These are phyloP conservation scores for Triops longicaudatus DNA, from an alignment of 1,140 invertebrate genomes.

Conservation along the genomic window DNA sequence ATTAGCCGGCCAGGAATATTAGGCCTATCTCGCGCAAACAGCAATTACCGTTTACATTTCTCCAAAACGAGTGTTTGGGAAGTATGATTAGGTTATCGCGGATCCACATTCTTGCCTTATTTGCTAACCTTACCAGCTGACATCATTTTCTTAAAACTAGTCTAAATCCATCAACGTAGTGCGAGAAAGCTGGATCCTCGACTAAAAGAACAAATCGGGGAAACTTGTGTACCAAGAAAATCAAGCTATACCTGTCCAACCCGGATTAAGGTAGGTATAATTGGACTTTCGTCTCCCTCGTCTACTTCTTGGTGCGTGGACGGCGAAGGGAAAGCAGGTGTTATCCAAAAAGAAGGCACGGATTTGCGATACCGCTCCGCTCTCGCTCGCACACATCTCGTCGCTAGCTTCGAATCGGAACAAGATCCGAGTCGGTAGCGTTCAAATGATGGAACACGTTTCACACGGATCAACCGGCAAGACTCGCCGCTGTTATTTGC, in stretches of 20 bases:
- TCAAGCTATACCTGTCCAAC: not conserved
- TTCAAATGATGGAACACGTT: slow-evolving; percentile 25
- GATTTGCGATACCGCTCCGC: not conserved
- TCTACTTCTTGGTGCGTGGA: not conserved
- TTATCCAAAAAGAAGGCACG: not conserved
- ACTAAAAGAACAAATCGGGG: not conserved
- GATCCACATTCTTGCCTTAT: not conserved
- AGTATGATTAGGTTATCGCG: not conserved
- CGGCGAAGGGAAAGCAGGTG: not conserved
- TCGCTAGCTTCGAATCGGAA: not conserved
- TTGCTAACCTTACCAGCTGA: not conserved
- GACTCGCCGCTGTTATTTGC: slow-evolving; percentile 13
- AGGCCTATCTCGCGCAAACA: no score
- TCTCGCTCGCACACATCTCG: not conserved
- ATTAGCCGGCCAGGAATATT: no score
- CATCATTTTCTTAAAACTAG: not conserved
- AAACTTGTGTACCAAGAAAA: not conserved
- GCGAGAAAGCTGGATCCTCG: not conserved
- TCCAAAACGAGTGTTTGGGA: no score
- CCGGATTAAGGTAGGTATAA: not conserved
- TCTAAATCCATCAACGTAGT: not conserved
- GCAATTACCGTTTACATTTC: no score
- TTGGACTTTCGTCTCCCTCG: not conserved
- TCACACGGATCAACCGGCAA: slow-evolving; percentile 25
- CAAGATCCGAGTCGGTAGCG: not conserved